A percentile compares a stretch with the other conserved stretches of the same genome.
Evolutionary conservation across 1,140 invertebrate genomes (phyloP).

Genomic region (Lutraria rhynchaena): DNA sequence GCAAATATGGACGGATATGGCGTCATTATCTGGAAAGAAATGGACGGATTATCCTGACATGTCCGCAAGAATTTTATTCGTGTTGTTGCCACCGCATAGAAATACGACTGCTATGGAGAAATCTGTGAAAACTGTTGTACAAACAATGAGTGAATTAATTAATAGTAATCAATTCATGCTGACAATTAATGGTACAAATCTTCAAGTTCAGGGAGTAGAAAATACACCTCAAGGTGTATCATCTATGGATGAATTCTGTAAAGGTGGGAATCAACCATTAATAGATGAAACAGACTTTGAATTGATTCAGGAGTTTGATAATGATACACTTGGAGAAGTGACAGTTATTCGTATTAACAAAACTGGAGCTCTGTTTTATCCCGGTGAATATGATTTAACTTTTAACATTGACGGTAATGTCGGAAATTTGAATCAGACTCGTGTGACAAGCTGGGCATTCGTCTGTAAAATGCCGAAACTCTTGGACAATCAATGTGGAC

Average conservation of each 20-base stretch:
- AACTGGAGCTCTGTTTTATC: slow-evolving; percentile 68
- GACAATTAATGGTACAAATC: slow-evolving; percentile 68
- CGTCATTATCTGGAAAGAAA: background rate
- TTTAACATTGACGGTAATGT: slow-evolving; percentile 67
- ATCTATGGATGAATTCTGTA: slow-evolving; percentile 64
- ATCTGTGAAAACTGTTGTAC: slow-evolving; percentile 53
- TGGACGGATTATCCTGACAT: background rate
- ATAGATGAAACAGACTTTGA: slow-evolving; percentile 63
- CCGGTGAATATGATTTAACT: slow-evolving; percentile 74
- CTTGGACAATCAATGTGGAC: slow-evolving; percentile 72
- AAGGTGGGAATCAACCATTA: slow-evolving; percentile 47
- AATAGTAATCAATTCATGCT: slow-evolving; percentile 67
- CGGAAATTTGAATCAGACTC: slow-evolving; percentile 56
- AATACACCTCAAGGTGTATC: slow-evolving; percentile 33
- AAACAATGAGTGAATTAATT: slow-evolving; percentile 65
- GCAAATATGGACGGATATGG: too few relatives aligned
- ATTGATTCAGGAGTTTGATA: slow-evolving; percentile 35
- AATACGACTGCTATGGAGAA: slow-evolving; percentile 46
- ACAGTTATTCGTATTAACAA: slow-evolving; percentile 68
- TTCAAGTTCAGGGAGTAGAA: slow-evolving; percentile 63
- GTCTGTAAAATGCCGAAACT: slow-evolving; percentile 74
- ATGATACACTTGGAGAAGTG: slow-evolving; percentile 26
- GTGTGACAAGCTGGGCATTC: slow-evolving; percentile 64
- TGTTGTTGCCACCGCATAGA: slow-evolving; percentile 62
- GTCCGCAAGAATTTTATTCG: slow-evolving; percentile 57